These are phyloP conservation scores for Brotula barbata DNA, from an alignment of 2,797 vertebrate genomes.

Conservation along the genomic window DNA sequence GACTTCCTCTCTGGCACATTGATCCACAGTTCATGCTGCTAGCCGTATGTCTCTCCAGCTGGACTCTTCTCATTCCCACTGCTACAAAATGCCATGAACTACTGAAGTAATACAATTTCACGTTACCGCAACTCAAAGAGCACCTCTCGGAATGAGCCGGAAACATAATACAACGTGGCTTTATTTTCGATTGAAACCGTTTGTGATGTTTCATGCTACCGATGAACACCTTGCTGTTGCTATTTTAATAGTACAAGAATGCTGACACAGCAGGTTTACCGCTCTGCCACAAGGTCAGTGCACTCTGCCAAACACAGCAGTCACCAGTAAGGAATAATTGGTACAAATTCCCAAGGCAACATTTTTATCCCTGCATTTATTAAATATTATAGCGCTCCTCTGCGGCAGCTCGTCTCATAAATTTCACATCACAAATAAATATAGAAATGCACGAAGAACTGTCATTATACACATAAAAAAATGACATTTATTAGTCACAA, in stretches of 20 bases:
- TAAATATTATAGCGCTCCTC: neutral
- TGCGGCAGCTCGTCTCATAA: neutral
- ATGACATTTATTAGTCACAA: no score
- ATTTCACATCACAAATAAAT: neutral
- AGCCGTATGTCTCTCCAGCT: constrained; percentile 82
- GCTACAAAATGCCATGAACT: constrained; percentile 56
- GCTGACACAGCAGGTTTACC: constrained; percentile 27
- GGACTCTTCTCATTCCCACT: constrained; percentile 66
- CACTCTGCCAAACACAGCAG: constrained; percentile 37
- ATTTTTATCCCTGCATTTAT: constrained; percentile 19
- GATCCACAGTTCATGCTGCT: constrained; percentile 72
- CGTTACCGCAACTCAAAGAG: constrained; percentile 31
- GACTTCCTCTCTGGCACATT: constrained; percentile 77
- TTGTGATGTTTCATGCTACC: neutral
- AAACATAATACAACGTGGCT: neutral
- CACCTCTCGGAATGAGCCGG: constrained; percentile 12
- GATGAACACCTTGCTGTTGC: constrained; percentile 3
- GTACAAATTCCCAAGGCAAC: constrained; percentile 23
- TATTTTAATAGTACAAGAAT: constrained; percentile 1
- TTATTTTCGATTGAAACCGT: neutral
- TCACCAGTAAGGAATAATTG: constrained; percentile 18
- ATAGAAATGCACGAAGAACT: no score
- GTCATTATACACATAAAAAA: no score
- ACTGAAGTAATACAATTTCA: constrained; percentile 51
- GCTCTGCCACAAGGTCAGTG: constrained; percentile 24